These are phyloP conservation scores for Trichonephila clavata DNA, from an alignment of 1,140 invertebrate species.

Conservation along the genomic window DNA sequence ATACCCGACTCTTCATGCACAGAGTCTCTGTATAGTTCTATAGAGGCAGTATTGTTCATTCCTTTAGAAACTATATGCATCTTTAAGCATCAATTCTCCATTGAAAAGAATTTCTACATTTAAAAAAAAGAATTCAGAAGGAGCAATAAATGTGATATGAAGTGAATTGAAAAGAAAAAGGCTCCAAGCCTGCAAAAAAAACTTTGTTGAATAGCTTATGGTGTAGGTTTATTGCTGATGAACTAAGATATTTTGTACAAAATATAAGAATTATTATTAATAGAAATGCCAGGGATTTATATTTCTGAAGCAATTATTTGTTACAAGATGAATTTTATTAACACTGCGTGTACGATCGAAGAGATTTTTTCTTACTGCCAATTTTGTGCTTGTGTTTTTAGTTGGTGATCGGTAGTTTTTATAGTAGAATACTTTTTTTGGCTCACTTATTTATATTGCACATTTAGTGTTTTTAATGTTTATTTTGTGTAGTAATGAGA, in stretches of 20 bases:
- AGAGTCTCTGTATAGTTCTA: slow-evolving; percentile 5
- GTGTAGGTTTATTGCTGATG: slow-evolving; percentile 63
- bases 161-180: background rate
- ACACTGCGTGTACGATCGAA: slow-evolving; percentile 21
- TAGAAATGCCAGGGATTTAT: slow-evolving; percentile 59
- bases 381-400: slow-evolving; percentile 73
- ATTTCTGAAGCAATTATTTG: slow-evolving; percentile 63
- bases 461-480: slow-evolving; percentile 75
- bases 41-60: slow-evolving; percentile 58
- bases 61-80: slow-evolving; percentile 40
- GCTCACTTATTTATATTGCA: slow-evolving; percentile 76
- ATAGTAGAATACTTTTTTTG: slow-evolving; percentile 64
- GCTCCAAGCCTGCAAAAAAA: slow-evolving; percentile 5
- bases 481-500: slow-evolving; percentile 57
- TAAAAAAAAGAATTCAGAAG: slow-evolving; percentile 32
- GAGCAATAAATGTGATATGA: slow-evolving; percentile 73
- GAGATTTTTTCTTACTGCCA: slow-evolving; percentile 75
- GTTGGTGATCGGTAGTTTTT: slow-evolving; percentile 75
- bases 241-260: slow-evolving; percentile 74
- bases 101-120: background rate
- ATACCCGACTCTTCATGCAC: background rate
- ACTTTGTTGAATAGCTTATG: slow-evolving; percentile 54
- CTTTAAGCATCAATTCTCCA: background rate
- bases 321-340: slow-evolving; percentile 66
- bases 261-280: slow-evolving; percentile 59